A percentile compares a stretch with the other conserved stretches of the same genome.
phyloP scores from a whole-genome alignment of 2,888 invertebrate species.

The Troilus luridus region DNA sequence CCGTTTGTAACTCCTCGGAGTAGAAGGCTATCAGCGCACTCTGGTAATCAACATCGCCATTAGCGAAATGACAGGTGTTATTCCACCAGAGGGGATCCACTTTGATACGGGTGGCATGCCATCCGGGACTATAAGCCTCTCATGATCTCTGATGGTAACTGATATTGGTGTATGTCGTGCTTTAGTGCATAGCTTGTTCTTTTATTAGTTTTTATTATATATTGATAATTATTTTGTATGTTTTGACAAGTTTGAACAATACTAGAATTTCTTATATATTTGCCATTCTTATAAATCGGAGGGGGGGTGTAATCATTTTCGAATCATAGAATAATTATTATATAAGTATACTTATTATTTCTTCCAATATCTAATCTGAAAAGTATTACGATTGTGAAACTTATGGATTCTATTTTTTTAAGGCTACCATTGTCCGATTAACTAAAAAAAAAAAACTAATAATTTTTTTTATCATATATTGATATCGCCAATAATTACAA shows the following conservation, averaged over 20 bases:
- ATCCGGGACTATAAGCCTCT: background rate
- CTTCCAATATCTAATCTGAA: no score
- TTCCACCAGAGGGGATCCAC: conserved; percentile 11
- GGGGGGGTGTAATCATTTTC: no score
- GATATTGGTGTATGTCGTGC: background rate
- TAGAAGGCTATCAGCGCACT: background rate
- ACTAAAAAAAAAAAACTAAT: no score
- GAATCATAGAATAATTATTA: no score
- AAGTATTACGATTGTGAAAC: no score
- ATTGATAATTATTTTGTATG: background rate
- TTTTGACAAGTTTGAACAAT: background rate
- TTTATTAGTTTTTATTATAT: no score
- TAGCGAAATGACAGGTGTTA: conserved; percentile 27
- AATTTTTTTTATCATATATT: no score
- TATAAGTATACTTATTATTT: no score
- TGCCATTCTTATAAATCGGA: no score
- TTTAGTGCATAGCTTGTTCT: background rate
- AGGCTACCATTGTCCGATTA: no score
- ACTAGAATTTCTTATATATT: background rate
- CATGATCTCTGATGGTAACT: background rate
- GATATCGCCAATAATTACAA: no score
- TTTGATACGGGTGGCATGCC: conserved; percentile 29
- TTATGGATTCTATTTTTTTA: no score
- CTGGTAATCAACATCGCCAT: conserved; percentile 23
- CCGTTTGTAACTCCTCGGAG: background rate